These are phyloP conservation scores for Panulirus ornatus DNA, from an alignment of 1,140 invertebrate genomes.

Conservation along the genomic window DNA sequence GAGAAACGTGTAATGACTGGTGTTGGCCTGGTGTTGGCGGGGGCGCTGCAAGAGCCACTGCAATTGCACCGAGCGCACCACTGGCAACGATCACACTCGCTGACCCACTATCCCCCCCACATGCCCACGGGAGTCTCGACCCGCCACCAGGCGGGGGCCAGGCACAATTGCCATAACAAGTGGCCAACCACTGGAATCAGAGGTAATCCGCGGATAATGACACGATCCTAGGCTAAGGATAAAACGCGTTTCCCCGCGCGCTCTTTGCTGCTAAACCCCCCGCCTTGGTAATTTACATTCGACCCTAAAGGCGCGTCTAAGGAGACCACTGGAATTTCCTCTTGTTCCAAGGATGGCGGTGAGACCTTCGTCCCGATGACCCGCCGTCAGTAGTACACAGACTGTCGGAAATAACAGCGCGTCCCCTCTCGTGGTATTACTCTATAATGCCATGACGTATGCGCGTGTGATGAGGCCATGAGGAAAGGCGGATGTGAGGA, in stretches of 20 bases:
- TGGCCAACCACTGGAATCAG: neutral
- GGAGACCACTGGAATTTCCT: slow-evolving; percentile 11
- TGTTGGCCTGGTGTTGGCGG: too few relatives aligned
- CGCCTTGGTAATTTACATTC: neutral
- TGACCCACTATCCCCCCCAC: too few relatives aligned
- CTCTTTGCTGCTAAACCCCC: neutral
- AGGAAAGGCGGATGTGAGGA: neutral
- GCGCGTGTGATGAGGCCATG: too few relatives aligned
- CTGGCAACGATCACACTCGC: too few relatives aligned
- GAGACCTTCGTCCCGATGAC: neutral
- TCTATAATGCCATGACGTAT: too few relatives aligned
- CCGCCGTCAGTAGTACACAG: neutral
- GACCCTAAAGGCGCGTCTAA: neutral
- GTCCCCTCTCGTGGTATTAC: too few relatives aligned
- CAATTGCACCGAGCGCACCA: too few relatives aligned
- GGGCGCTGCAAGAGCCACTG: too few relatives aligned
- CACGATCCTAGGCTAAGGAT: neutral
- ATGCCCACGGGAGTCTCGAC: too few relatives aligned
- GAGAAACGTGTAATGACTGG: too few relatives aligned
- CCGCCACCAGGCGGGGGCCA: too few relatives aligned
- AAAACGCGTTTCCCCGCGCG: neutral
- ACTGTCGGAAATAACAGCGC: neutral
- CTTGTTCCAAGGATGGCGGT: too few relatives aligned
- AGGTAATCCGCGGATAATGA: neutral
- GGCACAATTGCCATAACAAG: neutral